These are phyloP conservation scores for Tokudaia tokunoshimensis DNA, from an alignment of 2,797 vertebrate genomes.

Conservation along the genomic window DNA sequence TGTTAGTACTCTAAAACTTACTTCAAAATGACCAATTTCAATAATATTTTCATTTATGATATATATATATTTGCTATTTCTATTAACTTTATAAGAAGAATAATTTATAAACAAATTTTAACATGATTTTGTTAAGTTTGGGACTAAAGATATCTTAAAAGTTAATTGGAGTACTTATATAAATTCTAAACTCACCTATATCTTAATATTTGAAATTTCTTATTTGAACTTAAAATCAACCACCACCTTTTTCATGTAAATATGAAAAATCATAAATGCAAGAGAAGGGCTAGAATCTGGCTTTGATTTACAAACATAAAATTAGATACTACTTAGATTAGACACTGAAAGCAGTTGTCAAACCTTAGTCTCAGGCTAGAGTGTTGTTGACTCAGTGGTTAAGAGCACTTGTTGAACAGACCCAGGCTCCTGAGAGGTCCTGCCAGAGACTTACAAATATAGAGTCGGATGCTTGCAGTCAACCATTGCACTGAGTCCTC, in stretches of 20 bases:
- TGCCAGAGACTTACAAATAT: too few species aligned
- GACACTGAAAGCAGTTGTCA: background rate
- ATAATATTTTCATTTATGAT: constrained; percentile 14
- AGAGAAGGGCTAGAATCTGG: background rate
- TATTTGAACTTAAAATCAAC: constrained; percentile 15
- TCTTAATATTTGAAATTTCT: background rate
- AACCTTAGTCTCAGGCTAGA: background rate
- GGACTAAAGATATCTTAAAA: background rate
- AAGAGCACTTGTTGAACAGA: background rate
- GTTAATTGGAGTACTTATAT: background rate
- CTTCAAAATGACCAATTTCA: constrained; percentile 44
- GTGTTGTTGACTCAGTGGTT: background rate
- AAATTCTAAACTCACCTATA: constrained; percentile 10
- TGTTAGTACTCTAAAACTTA: constrained; percentile 23
- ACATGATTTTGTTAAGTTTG: background rate
- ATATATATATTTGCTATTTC: background rate
- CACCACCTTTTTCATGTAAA: background rate
- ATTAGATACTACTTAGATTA: background rate
- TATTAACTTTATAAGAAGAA: constrained; percentile 41
- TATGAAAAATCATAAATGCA: background rate
- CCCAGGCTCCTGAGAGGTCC: background rate
- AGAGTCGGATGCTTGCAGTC: too few species aligned
- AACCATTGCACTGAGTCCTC: too few species aligned
- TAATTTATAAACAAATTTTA: constrained; percentile 47
- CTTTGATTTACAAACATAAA: constrained; percentile 24